Conservation (phyloP, 2,797 vertebrate genomes). For the Xenentodon cancila region DNA sequence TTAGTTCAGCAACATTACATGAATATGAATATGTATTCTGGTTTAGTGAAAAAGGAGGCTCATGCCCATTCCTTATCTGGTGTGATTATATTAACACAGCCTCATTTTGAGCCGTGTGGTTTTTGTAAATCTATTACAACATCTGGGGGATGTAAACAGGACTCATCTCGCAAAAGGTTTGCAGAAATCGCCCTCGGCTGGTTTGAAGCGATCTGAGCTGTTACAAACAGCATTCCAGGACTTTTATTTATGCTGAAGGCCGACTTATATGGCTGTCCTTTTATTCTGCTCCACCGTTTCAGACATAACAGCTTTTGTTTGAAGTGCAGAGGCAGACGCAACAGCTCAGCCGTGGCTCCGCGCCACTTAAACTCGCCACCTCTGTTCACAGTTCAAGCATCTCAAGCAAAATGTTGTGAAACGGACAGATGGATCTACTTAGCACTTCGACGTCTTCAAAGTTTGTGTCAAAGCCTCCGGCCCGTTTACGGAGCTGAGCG, state of each 20-base stretch:
- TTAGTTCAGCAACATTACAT: slow-evolving; percentile 64
- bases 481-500: too few species aligned
- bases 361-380: slow-evolving; percentile 1
- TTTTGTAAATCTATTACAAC: neutral
- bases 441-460: slow-evolving; percentile 15
- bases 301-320: slow-evolving; percentile 61
- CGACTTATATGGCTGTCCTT: slow-evolving; percentile 21
- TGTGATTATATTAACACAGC: slow-evolving; percentile 55
- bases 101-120: slow-evolving; percentile 31
- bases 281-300: slow-evolving; percentile 4
- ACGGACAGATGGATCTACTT: slow-evolving; percentile 38
- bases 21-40: slow-evolving; percentile 57
- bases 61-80: slow-evolving; percentile 41
- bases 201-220: neutral
- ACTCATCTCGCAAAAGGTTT: neutral
- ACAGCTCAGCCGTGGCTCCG: slow-evolving; percentile 22
- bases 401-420: slow-evolving; percentile 33
- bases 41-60: slow-evolving; percentile 48
- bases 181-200: neutral
- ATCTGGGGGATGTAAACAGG: slow-evolving; percentile 1
- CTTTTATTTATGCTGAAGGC: slow-evolving; percentile 14
- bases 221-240: slow-evolving; percentile 6
- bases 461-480: neutral
- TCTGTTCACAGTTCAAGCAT: slow-evolving; percentile 27
- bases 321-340: slow-evolving; percentile 46